phyloP scores from a whole-genome alignment of 2,113 vertebrate genomes.

The Smithornis capensis region DNA sequence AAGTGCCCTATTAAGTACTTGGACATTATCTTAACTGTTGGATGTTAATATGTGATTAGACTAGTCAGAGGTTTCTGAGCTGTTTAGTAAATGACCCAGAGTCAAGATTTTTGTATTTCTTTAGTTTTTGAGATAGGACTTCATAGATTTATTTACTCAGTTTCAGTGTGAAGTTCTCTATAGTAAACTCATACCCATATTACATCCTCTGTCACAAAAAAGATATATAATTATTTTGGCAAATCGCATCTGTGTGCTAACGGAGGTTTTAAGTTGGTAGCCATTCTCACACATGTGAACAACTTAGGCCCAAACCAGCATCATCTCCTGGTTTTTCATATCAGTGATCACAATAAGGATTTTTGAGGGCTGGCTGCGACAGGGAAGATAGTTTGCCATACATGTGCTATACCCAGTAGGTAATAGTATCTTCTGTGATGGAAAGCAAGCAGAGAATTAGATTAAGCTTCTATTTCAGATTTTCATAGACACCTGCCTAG shows the following conservation, averaged over 20 bases:
- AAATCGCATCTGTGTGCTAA: fast-evolving
- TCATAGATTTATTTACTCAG: background rate
- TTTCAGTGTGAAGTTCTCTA: background rate
- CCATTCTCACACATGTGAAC: background rate
- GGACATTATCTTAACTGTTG: background rate
- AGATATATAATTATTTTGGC: background rate
- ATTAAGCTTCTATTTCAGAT: background rate
- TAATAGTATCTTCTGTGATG: background rate
- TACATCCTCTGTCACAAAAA: background rate
- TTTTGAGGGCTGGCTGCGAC: background rate
- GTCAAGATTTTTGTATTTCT: background rate
- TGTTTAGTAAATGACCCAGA: background rate
- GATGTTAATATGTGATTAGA: background rate
- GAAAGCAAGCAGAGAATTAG: background rate
- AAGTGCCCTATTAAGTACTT: background rate
- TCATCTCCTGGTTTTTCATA: background rate
- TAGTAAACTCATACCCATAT: background rate
- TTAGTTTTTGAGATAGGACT: background rate
- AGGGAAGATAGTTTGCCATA: background rate
- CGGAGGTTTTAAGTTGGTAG: background rate
- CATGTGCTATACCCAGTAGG: background rate
- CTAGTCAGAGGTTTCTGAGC: background rate
- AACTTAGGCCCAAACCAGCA: background rate
- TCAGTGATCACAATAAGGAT: background rate
- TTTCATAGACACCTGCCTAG: background rate